Evolutionary conservation across 2,797 vertebrate species (phyloP).

Genomic region (Pangasius sanitwongsei): DNA sequence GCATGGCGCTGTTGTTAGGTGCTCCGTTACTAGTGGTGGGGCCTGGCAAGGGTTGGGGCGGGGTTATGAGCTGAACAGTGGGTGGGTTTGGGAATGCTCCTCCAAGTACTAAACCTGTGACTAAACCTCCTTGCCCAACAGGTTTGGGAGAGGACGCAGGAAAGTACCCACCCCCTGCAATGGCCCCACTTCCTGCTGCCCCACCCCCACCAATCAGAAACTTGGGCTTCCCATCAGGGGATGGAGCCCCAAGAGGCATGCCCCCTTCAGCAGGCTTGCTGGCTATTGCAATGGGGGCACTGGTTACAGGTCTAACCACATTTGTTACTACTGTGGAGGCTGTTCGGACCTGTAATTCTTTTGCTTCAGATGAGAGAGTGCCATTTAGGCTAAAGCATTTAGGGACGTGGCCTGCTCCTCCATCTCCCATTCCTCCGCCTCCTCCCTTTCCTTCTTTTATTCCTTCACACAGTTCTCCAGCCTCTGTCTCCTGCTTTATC

Average conservation of each 20-base stretch:
- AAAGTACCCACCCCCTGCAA: conserved; percentile 76
- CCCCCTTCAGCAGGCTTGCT: conserved; percentile 78
- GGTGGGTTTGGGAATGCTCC: conserved; percentile 69
- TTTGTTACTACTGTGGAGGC: conserved; percentile 82
- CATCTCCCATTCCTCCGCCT: conserved; percentile 54
- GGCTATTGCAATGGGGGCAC: conserved; percentile 82
- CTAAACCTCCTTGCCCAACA: conserved; percentile 66
- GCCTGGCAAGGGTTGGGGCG: conserved; percentile 61
- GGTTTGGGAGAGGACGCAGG: conserved; percentile 74
- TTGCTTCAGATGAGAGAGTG: conserved; percentile 32
- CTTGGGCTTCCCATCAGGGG: conserved; percentile 70
- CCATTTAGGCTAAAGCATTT: conserved; percentile 50
- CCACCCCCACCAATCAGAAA: conserved; percentile 67
- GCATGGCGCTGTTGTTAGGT: conserved; percentile 64
- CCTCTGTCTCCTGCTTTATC: conserved; percentile 71
- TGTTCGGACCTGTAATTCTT: conserved; percentile 58
- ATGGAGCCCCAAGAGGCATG: conserved; percentile 58
- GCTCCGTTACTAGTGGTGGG: conserved; percentile 56
- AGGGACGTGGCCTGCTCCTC: conserved; percentile 53
- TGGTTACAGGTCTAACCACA: conserved; percentile 81
- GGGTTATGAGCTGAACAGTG: conserved; percentile 81
- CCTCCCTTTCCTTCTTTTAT: conserved; percentile 56
- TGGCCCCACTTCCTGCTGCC: conserved; percentile 62
- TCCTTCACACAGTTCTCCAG: conserved; percentile 62
- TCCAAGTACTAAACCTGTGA: conserved; percentile 78